phyloP scores from a whole-genome alignment of 2,113 vertebrate genomes.

The Protomyctophum bolini region DNA sequence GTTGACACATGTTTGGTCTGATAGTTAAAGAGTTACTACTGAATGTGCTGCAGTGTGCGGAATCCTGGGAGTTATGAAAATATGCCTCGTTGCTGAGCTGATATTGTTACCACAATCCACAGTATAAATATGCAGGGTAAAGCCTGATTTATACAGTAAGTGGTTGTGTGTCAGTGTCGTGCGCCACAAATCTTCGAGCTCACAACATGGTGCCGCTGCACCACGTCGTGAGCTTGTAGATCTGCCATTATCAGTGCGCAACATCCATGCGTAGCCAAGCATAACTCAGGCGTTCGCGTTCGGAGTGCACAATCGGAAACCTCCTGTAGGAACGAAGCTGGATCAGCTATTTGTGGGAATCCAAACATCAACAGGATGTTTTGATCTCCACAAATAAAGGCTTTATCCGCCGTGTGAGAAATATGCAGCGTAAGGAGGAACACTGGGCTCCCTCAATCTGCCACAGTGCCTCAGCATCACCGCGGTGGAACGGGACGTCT shows the following conservation, averaged over 20 bases:
- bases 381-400: constrained; percentile 39
- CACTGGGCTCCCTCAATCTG: constrained; percentile 11
- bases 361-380: constrained; percentile 60
- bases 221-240: too few relatives aligned
- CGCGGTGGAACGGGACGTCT: constrained; percentile 34
- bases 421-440: constrained; percentile 15
- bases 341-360: constrained; percentile 25
- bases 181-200: too few relatives aligned
- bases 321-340: constrained; percentile 14
- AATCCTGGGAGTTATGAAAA: constrained; percentile 17
- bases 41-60: neutral
- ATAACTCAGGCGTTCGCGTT: too few relatives aligned
- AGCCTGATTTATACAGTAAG: neutral
- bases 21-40: constrained; percentile 6
- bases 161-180: too few relatives aligned
- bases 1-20: constrained; percentile 24
- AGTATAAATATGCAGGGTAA: constrained; percentile 26
- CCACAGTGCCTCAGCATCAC: constrained; percentile 26
- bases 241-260: too few relatives aligned
- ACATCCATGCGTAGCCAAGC: too few relatives aligned
- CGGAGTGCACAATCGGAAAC: constrained; percentile 8
- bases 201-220: too few relatives aligned
- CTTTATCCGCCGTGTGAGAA: constrained; percentile 3
- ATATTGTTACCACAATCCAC: constrained; percentile 26
- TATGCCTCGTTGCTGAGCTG: constrained; percentile 12